Evolutionary conservation across 2,888 invertebrate genomes (phyloP), one percentile per base, ranked within the genome.

Genomic region (Operophtera brumata): DNA sequence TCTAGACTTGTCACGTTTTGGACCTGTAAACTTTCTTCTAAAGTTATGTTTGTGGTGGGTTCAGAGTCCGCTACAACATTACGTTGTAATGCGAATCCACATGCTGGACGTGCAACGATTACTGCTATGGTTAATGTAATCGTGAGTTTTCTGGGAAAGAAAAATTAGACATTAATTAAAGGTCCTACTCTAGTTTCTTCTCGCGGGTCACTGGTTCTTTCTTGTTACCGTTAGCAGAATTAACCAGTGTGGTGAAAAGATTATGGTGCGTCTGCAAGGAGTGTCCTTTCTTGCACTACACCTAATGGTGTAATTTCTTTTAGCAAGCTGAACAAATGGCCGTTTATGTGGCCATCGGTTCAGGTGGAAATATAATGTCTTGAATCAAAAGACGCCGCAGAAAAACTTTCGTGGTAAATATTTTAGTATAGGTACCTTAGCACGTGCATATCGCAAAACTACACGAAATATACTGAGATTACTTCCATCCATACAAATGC

Each of bases 121-220:
- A 71, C 64, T 61, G 80, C 70, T 60, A 82, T 70, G 69, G 70
- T 69, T 57, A 82, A 66, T 58, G 71, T 73, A 66, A 82, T 71
- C 73, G 75, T 75, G 69, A 80, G 70, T 70, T 75, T 80, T 77
- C 87, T 87, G 86, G 50, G 86, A 86, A 57, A 69, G 49, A 54
- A 36, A 12, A 26, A 20, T 14, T 45, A 25, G 14, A 8, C 32
- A 20, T 37, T 8, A 30, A 30, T 30, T 30, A 20, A 20, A 20
- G 20, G n/a, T n/a, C n/a, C n/a, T n/a, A 20, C 20, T 20, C 20
- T 20, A 20, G 20, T 8, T 30, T 6, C 30, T 30, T 30, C 30
- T 30, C 30, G 7, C 6, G 7, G 2, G 7, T 3, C 20, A 20
- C 20, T 20, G 2, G 20, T 30, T 1, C 30, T 26, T 30, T 7